Percentiles rank a stretch among this genome's conserved stretches.
These are phyloP conservation scores for Conger conger DNA, from an alignment of 2,113 vertebrate species.

Conservation along the genomic window DNA sequence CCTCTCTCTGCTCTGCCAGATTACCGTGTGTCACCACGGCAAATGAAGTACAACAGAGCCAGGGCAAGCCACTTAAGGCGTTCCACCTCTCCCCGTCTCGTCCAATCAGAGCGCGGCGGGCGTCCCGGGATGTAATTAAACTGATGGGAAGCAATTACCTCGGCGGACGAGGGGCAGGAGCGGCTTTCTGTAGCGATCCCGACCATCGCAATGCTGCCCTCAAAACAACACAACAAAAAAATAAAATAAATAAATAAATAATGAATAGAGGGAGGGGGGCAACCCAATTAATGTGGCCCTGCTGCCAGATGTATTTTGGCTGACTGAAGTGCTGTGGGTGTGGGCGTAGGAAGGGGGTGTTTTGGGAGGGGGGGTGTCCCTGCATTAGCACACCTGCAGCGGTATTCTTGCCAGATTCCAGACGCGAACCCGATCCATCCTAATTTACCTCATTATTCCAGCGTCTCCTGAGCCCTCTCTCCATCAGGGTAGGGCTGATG, in stretches of 20 bases:
- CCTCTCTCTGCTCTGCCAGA: conserved; percentile 35
- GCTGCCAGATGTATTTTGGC: conserved; percentile 20
- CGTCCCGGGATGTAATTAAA: conserved; percentile 21
- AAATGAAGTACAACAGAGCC: conserved; percentile 50
- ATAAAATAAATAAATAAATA: no score
- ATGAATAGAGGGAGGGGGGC: not conserved
- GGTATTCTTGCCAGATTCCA: conserved; percentile 13
- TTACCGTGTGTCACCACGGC: conserved; percentile 46
- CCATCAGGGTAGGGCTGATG: not conserved
- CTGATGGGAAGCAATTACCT: conserved; percentile 28
- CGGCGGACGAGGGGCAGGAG: not conserved
- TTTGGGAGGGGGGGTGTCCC: not conserved
- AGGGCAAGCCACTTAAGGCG: conserved; percentile 37
- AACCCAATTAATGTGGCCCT: conserved; percentile 34
- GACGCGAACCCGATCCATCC: conserved; percentile 17
- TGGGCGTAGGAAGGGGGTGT: not conserved
- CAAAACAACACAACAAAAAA: conserved; percentile 8
- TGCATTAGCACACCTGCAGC: conserved; percentile 1
- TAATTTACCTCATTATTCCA: conserved; percentile 23
- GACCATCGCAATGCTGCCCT: not conserved
- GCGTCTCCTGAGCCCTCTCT: conserved; percentile 25
- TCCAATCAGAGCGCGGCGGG: conserved; percentile 39
- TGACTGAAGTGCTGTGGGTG: not conserved
- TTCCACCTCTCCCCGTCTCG: conserved; percentile 50
- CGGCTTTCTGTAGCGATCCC: not conserved